A percentile compares a stretch with the other conserved stretches of the same genome.
Evolutionary conservation across 1,140 invertebrate genomes (phyloP).

Genomic region (Orius insidiosus): DNA sequence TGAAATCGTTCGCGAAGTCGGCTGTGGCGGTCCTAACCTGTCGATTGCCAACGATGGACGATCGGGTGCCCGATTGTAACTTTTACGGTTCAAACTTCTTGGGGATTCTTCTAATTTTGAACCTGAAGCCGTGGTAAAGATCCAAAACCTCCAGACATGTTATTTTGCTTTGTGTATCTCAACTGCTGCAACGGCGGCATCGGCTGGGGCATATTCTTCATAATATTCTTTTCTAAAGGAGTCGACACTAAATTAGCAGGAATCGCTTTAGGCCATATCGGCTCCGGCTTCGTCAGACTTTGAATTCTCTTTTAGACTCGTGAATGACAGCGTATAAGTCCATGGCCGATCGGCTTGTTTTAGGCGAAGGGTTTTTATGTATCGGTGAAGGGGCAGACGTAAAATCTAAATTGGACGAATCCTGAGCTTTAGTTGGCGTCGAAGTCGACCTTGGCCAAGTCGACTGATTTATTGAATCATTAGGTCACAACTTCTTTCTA

Average conservation of each 20-base stretch:
- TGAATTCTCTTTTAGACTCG: conserved; percentile 58
- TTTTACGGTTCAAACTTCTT: conserved; percentile 13
- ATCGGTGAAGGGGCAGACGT: conserved; percentile 19
- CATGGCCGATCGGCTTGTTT: conserved; percentile 53
- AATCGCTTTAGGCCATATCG: conserved; percentile 19
- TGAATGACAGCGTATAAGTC: conserved; percentile 60
- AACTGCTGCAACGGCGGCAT: conserved; percentile 11
- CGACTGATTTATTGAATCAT: conserved; percentile 11
- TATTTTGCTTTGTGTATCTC: conserved; percentile 3
- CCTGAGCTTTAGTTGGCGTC: conserved; percentile 18
- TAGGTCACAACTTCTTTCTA: no score
- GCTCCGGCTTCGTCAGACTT: conserved; percentile 25
- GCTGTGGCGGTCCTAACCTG: conserved; percentile 14
- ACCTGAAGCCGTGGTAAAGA: conserved; percentile 13
- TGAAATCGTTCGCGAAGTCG: conserved; percentile 44
- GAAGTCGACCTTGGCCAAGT: conserved; percentile 17
- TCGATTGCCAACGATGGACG: conserved; percentile 11
- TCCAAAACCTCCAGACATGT: conserved; percentile 6
- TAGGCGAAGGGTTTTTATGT: conserved; percentile 23
- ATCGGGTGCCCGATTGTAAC: conserved; percentile 1
- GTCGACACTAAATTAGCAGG: conserved; percentile 8
- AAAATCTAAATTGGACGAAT: conserved; percentile 13
- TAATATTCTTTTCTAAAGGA: background rate
- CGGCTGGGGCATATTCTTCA: conserved; percentile 10
- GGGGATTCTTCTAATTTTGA: conserved; percentile 15